A percentile compares a stretch with the other conserved stretches of the same genome.
Evolutionary conservation across 2,888 invertebrate genomes (phyloP).

Genomic region (Meliscaeva auricollis): DNA sequence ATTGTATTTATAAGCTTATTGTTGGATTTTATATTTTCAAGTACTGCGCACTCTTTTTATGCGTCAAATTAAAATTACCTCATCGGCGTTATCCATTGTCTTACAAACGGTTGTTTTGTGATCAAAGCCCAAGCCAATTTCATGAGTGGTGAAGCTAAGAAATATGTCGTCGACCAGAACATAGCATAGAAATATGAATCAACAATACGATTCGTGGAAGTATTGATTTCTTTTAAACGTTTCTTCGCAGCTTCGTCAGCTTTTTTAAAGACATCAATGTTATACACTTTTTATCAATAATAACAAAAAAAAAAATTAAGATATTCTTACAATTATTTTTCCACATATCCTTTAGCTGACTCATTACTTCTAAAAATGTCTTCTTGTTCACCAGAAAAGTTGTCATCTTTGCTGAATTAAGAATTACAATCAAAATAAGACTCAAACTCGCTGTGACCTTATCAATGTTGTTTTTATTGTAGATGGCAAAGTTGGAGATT

Average conservation of each 20-base stretch:
- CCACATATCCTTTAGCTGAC: slow-evolving; percentile 79
- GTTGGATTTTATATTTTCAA: background rate
- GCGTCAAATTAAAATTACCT: slow-evolving; percentile 26
- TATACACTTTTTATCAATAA: too few species aligned
- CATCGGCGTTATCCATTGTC: slow-evolving; percentile 15
- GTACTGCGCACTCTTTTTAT: background rate
- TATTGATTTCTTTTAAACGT: slow-evolving; percentile 77
- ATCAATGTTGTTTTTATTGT: background rate
- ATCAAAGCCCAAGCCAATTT: background rate
- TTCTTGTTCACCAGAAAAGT: slow-evolving; percentile 79
- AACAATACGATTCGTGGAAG: slow-evolving; percentile 77
- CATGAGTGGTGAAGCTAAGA: background rate
- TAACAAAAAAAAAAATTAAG: background rate
- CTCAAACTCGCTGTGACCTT: slow-evolving; percentile 8
- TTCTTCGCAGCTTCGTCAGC: slow-evolving; percentile 34
- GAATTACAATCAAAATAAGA: slow-evolving; percentile 4
- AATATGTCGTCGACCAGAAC: slow-evolving; percentile 74
- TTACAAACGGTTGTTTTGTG: background rate
- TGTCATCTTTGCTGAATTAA: slow-evolving; percentile 55
- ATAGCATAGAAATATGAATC: slow-evolving; percentile 78
- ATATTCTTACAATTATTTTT: slow-evolving; percentile 77
- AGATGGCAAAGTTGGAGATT: background rate
- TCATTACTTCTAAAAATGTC: slow-evolving; percentile 79
- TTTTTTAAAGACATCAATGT: background rate
- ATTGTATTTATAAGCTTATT: too few species aligned